Conservation (phyloP, 2,888 invertebrate species). For the Anthrax anthrax region DNA sequence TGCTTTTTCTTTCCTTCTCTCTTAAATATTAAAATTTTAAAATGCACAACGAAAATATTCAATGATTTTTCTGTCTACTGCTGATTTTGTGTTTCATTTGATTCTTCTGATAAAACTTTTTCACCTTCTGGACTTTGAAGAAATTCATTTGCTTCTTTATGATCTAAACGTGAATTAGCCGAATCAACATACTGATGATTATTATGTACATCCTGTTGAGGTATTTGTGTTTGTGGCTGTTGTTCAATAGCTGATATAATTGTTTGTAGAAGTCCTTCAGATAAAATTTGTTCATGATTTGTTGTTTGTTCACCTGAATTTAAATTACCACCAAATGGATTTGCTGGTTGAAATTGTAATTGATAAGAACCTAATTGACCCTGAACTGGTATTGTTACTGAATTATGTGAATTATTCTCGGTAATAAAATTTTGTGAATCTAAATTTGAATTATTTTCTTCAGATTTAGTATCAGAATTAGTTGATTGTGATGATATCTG, state of each 20-base stretch:
- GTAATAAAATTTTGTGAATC: slow-evolving; percentile 17
- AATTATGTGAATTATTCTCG: slow-evolving; percentile 5
- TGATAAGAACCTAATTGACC: slow-evolving; percentile 52
- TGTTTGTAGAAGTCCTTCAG: slow-evolving; percentile 64
- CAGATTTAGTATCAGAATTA: slow-evolving; percentile 21
- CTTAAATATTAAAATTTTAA: no score
- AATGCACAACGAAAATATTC: no score
- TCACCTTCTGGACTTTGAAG: slow-evolving; percentile 9
- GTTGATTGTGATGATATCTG: neutral
- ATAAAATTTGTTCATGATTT: slow-evolving; percentile 58
- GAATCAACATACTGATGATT: neutral
- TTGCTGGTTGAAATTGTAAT: slow-evolving; percentile 60
- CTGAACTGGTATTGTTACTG: slow-evolving; percentile 37
- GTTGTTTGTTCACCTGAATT: slow-evolving; percentile 30
- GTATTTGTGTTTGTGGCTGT: slow-evolving; percentile 18
- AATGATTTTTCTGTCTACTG: no score
- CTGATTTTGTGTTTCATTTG: neutral
- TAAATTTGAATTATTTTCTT: slow-evolving; percentile 26
- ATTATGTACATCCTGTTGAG: neutral
- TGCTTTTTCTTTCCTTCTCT: no score
- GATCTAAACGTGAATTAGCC: slow-evolving; percentile 4
- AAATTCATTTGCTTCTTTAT: slow-evolving; percentile 11
- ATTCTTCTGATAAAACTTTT: slow-evolving; percentile 2
- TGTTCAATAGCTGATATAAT: slow-evolving; percentile 72
- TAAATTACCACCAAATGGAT: slow-evolving; percentile 24